phyloP scores from a whole-genome alignment of 2,888 invertebrate genomes.

The Melipona bicolor region DNA sequence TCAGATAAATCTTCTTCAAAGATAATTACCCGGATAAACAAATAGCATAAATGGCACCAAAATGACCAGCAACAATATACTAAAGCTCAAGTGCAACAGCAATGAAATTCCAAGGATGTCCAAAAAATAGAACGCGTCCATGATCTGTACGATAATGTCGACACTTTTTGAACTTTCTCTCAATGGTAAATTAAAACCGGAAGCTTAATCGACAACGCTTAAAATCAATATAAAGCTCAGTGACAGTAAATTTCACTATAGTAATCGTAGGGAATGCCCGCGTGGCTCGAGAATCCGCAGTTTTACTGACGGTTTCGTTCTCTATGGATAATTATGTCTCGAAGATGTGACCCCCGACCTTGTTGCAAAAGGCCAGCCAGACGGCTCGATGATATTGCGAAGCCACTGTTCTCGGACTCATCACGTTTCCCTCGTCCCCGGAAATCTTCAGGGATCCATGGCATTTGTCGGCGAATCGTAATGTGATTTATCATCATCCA shows the following conservation, averaged over 20 bases:
- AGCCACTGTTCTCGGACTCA: constrained; percentile 37
- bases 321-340: constrained; percentile 50
- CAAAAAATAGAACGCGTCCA: constrained; percentile 39
- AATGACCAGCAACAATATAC: constrained; percentile 54
- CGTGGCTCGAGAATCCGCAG: constrained; percentile 35
- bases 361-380: constrained; percentile 54
- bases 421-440: not conserved
- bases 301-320: constrained; percentile 36
- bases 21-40: constrained; percentile 67
- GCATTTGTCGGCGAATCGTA: constrained; percentile 25
- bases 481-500: constrained; percentile 16
- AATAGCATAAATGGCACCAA: constrained; percentile 64
- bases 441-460: constrained; percentile 15
- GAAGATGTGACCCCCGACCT: constrained; percentile 56
- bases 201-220: not conserved
- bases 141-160: constrained; percentile 16
- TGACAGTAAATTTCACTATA: not conserved
- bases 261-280: constrained; percentile 37
- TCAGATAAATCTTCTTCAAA: not conserved
- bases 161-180: not conserved
- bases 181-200: not conserved
- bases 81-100: constrained; percentile 59
- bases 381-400: constrained; percentile 44
- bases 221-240: not conserved
- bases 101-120: constrained; percentile 60